A percentile compares a stretch with the other conserved stretches of the same genome.
phyloP scores from a whole-genome alignment of 1,140 invertebrate species.

The Dolichoris vasculosae region DNA sequence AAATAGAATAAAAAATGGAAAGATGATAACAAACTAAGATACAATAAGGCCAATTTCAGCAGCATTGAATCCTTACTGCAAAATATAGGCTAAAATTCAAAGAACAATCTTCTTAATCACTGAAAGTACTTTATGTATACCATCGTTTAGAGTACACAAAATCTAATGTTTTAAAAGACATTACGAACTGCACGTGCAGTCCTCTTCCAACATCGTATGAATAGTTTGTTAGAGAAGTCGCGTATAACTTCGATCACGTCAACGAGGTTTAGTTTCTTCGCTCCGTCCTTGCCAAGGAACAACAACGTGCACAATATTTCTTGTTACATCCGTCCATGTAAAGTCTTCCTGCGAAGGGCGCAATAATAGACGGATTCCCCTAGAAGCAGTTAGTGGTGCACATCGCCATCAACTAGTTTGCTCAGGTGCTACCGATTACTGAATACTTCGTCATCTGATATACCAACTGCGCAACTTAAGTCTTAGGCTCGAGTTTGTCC shows the following conservation, averaged over 20 bases:
- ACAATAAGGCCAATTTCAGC: not conserved
- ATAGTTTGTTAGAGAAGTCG: constrained; percentile 26
- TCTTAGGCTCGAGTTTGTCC: not conserved
- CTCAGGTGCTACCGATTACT: not conserved
- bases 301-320: not conserved
- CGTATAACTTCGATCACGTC: not conserved
- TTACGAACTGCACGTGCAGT: not conserved
- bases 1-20: not conserved
- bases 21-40: not conserved
- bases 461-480: not conserved
- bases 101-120: not conserved
- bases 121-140: not conserved
- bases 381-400: not conserved
- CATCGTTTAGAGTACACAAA: not conserved
- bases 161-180: not conserved
- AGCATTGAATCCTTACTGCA: not conserved
- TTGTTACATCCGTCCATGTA: not conserved
- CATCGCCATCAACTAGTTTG: not conserved
- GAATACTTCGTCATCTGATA: not conserved
- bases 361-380: not conserved
- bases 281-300: not conserved
- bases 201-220: not conserved
- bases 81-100: not conserved
- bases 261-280: not conserved
- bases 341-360: not conserved